Conservation (phyloP, 2,797 vertebrate species). For the Sciurus carolinensis region DNA sequence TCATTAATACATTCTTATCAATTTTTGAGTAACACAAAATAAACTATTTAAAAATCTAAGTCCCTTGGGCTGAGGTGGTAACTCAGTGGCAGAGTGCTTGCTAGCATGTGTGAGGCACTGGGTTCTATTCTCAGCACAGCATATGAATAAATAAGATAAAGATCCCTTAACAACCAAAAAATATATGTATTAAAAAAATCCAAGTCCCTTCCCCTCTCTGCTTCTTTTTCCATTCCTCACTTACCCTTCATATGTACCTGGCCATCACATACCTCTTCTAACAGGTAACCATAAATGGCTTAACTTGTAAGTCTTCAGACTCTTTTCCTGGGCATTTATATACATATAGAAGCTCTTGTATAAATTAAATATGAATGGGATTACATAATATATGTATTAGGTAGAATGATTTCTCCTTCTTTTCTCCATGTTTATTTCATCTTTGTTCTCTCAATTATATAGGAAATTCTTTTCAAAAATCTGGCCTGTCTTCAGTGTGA, state of each 20-base stretch:
- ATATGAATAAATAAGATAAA: no score
- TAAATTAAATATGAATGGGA: slow-evolving; percentile 28
- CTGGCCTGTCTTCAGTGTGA: slow-evolving; percentile 59
- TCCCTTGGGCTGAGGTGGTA: background rate
- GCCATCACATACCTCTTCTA: background rate
- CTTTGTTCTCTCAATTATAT: slow-evolving; percentile 59
- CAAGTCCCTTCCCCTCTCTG: background rate
- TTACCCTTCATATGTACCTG: background rate
- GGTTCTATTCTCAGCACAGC: no score
- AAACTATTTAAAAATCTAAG: background rate
- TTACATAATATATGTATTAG: background rate
- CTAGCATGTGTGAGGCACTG: no score
- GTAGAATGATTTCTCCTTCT: slow-evolving; percentile 47
- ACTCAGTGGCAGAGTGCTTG: no score
- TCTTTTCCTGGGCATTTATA: background rate
- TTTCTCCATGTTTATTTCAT: slow-evolving; percentile 38
- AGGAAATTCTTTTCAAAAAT: slow-evolving; percentile 45
- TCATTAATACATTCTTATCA: background rate
- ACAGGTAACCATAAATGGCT: background rate
- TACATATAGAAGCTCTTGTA: background rate
- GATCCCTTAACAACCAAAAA: no score
- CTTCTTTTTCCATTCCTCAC: background rate
- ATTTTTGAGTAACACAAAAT: slow-evolving; percentile 54
- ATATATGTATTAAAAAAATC: no score
- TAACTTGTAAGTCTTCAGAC: background rate